A percentile compares a stretch with the other conserved stretches of the same genome.
Evolutionary conservation across 1,140 invertebrate genomes (phyloP).

Genomic region (Drosophila leontia): DNA sequence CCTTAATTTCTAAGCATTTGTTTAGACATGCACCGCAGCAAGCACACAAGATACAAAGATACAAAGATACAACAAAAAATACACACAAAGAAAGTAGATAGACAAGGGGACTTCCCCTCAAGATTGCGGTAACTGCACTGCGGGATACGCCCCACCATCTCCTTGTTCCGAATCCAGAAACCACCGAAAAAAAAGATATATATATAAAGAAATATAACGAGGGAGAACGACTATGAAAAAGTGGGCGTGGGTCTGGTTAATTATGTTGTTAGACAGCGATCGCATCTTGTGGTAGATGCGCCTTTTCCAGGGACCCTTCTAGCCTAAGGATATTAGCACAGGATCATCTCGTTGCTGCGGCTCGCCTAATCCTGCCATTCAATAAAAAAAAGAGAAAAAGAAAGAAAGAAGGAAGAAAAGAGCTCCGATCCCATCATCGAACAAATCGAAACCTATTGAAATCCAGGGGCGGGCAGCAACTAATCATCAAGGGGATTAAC

Average conservation of each 20-base stretch:
- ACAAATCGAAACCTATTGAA: conserved; percentile 5
- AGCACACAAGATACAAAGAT: background rate
- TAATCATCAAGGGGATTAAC: conserved; percentile 56
- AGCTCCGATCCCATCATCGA: conserved; percentile 23
- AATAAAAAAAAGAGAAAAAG: background rate
- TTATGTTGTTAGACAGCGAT: conserved; percentile 63
- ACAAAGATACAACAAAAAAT: conserved; percentile 19
- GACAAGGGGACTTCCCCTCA: background rate
- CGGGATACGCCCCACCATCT: conserved; percentile 39
- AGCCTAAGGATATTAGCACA: conserved; percentile 41
- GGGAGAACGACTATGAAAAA: conserved; percentile 1
- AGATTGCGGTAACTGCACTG: conserved; percentile 45
- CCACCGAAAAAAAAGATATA: conserved; percentile 3
- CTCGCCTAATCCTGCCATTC: conserved; percentile 38
- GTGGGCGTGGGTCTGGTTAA: conserved; percentile 47
- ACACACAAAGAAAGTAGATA: background rate
- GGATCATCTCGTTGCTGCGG: conserved; percentile 49
- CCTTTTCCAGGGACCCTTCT: conserved; percentile 28
- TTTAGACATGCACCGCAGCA: conserved; percentile 61
- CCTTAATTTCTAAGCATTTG: conserved; percentile 76
- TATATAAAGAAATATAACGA: background rate
- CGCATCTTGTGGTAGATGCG: conserved; percentile 22
- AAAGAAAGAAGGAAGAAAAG: background rate
- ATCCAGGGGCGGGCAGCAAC: conserved; percentile 43
- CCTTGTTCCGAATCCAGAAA: background rate